Evolutionary conservation across 2,888 invertebrate genomes (phyloP).

Genomic region (Epinotia bilunana): DNA sequence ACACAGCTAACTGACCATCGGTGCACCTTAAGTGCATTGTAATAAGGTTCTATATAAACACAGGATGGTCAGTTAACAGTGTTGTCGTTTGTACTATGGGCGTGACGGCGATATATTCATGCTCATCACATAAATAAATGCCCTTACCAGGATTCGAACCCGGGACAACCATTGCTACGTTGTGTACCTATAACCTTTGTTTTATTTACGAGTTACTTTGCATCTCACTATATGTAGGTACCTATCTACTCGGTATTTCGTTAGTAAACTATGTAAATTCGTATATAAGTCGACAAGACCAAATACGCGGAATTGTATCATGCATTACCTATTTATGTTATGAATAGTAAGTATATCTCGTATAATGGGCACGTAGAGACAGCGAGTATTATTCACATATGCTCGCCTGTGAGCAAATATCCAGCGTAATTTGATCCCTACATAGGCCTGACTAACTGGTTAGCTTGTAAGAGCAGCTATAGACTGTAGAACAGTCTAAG

Average conservation of each 20-base stretch:
- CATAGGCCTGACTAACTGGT: no score
- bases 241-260: slow-evolving; percentile 1
- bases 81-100: no score
- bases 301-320: slow-evolving; percentile 1
- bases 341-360: background rate
- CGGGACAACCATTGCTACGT: no score
- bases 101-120: no score
- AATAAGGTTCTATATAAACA: no score
- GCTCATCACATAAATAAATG: no score
- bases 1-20: no score
- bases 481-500: background rate
- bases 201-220: slow-evolving; percentile 15
- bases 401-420: background rate
- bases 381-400: background rate
- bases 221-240: background rate
- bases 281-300: slow-evolving; percentile 1
- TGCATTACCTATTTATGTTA: background rate
- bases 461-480: no score
- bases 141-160: no score
- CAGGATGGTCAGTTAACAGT: no score
- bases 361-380: background rate
- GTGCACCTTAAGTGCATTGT: no score
- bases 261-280: slow-evolving; percentile 43
- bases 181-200: no score
- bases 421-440: background rate